Evolutionary conservation across 2,797 vertebrate genomes (phyloP).

Genomic region (Vespertilio murinus): DNA sequence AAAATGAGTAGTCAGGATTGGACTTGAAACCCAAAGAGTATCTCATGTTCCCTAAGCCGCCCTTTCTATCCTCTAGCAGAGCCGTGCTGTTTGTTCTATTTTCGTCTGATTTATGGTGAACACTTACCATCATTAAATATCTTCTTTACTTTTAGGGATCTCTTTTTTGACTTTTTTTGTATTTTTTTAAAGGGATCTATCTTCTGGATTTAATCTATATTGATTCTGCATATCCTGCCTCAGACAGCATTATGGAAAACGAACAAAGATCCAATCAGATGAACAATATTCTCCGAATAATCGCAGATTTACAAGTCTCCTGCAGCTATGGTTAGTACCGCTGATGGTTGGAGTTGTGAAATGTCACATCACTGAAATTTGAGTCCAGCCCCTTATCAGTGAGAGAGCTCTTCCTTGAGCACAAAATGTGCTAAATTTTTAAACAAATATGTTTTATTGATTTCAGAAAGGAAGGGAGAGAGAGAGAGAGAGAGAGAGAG

Average conservation of each 20-base stretch:
- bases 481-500: no score
- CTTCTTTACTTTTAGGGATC: constrained; percentile 89
- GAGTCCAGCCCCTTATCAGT: neutral
- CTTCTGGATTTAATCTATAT: constrained; percentile 98
- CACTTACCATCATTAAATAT: constrained; percentile 21
- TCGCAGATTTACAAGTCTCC: constrained; percentile 96
- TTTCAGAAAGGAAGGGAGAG: no score
- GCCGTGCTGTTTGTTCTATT: neutral
- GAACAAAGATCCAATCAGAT: constrained; percentile 98
- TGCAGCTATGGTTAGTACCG: constrained; percentile 92
- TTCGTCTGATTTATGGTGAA: neutral
- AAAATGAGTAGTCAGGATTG: neutral
- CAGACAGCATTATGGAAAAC: constrained; percentile 97
- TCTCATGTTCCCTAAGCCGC: neutral
- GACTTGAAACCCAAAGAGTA: neutral
- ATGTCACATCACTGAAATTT: neutral
- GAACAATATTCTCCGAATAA: constrained; percentile 97
- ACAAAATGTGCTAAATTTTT: neutral
- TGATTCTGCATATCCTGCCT: constrained; percentile 97
- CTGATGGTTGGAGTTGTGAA: neutral
- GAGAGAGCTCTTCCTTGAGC: constrained; percentile 1
- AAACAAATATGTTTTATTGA: no score
- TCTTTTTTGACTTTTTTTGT: constrained; percentile 87
- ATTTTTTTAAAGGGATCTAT: constrained; percentile 92
- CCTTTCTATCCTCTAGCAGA: neutral